These are phyloP conservation scores for Alaudala cheleensis DNA, from an alignment of 2,113 vertebrate species.

Conservation along the genomic window DNA sequence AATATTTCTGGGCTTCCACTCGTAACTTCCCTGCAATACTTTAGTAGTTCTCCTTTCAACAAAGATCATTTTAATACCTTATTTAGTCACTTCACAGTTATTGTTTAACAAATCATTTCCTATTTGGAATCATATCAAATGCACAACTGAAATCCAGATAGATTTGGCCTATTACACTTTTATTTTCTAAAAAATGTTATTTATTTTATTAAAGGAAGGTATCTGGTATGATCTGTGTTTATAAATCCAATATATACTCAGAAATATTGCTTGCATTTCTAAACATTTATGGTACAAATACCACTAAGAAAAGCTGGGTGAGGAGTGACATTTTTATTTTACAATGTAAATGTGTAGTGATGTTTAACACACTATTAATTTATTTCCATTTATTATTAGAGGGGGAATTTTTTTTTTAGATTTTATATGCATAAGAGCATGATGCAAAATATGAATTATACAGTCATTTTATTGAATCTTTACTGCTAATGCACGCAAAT, in stretches of 20 bases:
- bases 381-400: constrained; percentile 53
- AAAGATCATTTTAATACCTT: constrained; percentile 27
- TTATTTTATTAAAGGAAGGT: neutral
- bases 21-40: neutral
- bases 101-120: constrained; percentile 27
- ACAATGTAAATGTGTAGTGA: neutral
- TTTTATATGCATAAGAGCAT: constrained; percentile 49
- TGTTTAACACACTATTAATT: constrained; percentile 25
- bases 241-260: neutral
- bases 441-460: constrained; percentile 73
- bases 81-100: constrained; percentile 6
- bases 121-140: neutral
- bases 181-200: neutral
- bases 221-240: neutral
- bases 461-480: constrained; percentile 72
- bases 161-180: neutral
- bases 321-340: neutral
- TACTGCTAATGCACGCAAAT: constrained; percentile 74
- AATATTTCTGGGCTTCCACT: neutral
- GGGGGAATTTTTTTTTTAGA: neutral
- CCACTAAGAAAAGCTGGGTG: neutral
- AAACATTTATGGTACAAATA: neutral
- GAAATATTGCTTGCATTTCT: neutral
- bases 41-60: neutral
- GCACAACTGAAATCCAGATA: neutral